Evolutionary conservation across 2,113 vertebrate genomes (phyloP).

Genomic region (Malurus elegans): DNA sequence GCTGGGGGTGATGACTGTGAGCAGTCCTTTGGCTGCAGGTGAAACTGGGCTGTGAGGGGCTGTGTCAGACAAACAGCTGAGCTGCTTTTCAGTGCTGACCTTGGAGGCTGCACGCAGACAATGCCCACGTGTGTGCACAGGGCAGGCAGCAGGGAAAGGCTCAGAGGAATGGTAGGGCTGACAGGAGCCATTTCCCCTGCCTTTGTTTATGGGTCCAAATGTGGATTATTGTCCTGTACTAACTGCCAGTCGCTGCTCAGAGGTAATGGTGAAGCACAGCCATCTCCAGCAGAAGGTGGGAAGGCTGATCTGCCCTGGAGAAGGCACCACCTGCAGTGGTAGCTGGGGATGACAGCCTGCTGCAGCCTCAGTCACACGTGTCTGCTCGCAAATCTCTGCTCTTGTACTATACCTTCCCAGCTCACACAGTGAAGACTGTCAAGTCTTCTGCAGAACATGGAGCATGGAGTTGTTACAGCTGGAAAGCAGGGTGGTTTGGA

Average conservation of each 20-base stretch:
- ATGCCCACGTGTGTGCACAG: fast-evolving
- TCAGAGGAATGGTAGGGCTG: neutral
- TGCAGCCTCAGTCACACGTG: neutral
- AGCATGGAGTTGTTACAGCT: fast-evolving
- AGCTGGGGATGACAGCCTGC: neutral
- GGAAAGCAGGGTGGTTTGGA: neutral
- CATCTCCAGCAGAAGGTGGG: neutral
- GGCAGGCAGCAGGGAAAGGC: neutral
- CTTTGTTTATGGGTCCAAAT: neutral
- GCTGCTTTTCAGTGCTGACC: neutral
- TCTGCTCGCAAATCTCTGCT: neutral
- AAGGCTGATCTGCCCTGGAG: neutral
- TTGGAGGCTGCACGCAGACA: fast-evolving
- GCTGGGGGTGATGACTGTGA: neutral
- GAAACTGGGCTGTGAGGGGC: neutral
- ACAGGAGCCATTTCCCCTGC: neutral
- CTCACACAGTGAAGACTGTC: neutral
- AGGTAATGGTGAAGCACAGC: neutral
- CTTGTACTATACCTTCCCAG: neutral
- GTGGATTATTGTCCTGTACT: fast-evolving
- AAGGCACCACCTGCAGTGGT: neutral
- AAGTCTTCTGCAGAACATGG: neutral
- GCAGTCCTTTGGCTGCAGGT: neutral
- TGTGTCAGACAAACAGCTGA: neutral
- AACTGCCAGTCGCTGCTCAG: fast-evolving